Evolutionary conservation across 2,888 invertebrate genomes (phyloP).

Genomic region (Xestoiulus laeticollis): DNA sequence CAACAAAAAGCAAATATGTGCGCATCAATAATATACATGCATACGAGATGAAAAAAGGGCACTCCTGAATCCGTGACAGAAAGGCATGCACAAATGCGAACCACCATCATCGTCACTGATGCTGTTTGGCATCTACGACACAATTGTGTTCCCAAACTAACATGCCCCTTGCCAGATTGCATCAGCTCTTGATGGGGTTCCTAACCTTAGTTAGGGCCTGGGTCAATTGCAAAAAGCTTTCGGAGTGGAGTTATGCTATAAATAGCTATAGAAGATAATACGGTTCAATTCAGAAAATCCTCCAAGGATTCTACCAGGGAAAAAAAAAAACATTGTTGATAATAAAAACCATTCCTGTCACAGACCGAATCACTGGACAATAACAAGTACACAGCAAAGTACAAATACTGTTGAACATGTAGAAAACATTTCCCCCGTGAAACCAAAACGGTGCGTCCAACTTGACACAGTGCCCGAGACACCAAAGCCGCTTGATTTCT

Average conservation of each 20-base stretch:
- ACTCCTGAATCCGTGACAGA: slow-evolving; percentile 17
- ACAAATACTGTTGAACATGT: no score
- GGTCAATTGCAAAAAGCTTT: background rate
- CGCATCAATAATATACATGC: no score
- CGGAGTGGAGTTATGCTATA: background rate
- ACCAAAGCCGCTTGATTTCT: background rate
- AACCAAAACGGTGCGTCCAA: slow-evolving; percentile 4
- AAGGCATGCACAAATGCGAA: background rate
- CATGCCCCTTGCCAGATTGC: background rate
- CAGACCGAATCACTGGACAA: slow-evolving; percentile 18
- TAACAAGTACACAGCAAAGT: background rate
- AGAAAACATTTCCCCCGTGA: background rate
- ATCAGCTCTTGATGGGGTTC: background rate
- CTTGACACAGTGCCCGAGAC: background rate
- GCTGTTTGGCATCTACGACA: background rate
- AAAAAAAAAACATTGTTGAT: background rate
- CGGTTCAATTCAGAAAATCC: no score
- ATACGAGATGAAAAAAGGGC: background rate
- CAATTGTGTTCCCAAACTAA: background rate
- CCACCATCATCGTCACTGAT: background rate
- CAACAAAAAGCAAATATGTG: background rate
- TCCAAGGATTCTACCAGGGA: background rate
- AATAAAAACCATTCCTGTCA: background rate
- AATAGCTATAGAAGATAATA: no score
- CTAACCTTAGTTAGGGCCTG: background rate